These are phyloP conservation scores for Catocala sponsa DNA, from an alignment of 2,888 invertebrate species.

Conservation along the genomic window DNA sequence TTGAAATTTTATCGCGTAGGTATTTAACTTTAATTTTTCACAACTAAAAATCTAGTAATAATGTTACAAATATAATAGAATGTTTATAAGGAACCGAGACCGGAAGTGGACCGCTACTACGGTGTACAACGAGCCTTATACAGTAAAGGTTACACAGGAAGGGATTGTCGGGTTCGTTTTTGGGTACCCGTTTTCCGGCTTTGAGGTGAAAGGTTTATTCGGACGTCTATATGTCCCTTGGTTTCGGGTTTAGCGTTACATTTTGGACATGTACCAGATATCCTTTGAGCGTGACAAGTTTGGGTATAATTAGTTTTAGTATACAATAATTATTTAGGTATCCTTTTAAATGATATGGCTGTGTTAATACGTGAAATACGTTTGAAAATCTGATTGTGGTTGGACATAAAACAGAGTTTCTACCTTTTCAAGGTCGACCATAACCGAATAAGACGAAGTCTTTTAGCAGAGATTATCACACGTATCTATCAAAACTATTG, in stretches of 20 bases:
- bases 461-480: too few relatives aligned
- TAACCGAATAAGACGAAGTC: too few relatives aligned
- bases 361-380: too few relatives aligned
- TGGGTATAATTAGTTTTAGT: background rate
- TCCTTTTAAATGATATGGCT: too few relatives aligned
- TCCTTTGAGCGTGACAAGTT: background rate
- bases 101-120: background rate
- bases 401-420: too few relatives aligned
- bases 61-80: background rate
- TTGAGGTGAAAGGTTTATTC: conserved; percentile 14
- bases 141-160: conserved; percentile 13
- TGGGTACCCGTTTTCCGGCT: conserved; percentile 13
- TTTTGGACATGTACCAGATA: background rate
- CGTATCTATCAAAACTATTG: too few relatives aligned
- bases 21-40: too few relatives aligned
- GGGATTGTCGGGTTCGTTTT: conserved; percentile 10
- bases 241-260: background rate
- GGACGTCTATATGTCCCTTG: background rate
- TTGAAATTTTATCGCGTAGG: too few relatives aligned
- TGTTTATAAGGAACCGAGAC: conserved; percentile 3
- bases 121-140: conserved; percentile 7
- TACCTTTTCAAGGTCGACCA: too few relatives aligned
- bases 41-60: too few relatives aligned
- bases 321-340: too few relatives aligned
- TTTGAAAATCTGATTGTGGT: too few relatives aligned